phyloP scores from a whole-genome alignment of 2,113 vertebrate genomes.

The Coregonus clupeaformis region DNA sequence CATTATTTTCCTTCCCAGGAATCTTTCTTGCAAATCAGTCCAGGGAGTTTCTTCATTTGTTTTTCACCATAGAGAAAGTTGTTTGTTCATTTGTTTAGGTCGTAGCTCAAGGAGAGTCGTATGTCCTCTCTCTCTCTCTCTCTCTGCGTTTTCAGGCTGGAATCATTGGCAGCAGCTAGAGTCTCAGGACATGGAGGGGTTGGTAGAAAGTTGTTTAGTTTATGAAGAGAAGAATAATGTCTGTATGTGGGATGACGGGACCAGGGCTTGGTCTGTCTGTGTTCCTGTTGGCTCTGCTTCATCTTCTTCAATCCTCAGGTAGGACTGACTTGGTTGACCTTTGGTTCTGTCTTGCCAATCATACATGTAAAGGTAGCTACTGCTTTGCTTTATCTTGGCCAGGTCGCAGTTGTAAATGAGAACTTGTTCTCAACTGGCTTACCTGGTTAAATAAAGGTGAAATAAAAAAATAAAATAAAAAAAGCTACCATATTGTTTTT shows the following conservation, averaged over 20 bases:
- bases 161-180: too few species aligned
- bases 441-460: too few species aligned
- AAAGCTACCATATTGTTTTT: too few species aligned
- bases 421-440: too few species aligned
- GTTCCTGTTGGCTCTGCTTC: neutral
- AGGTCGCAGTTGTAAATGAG: too few species aligned
- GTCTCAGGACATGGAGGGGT: too few species aligned
- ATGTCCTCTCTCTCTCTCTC: neutral
- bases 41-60: constrained; percentile 14
- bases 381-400: too few species aligned
- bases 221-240: neutral
- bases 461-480: too few species aligned
- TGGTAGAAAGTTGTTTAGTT: neutral
- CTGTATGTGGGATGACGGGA: neutral
- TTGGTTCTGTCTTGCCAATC: neutral
- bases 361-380: too few species aligned
- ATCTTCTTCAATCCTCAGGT: neutral
- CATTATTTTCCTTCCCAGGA: constrained; percentile 9
- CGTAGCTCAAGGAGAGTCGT: neutral
- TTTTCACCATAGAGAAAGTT: constrained; percentile 2
- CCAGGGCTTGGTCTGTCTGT: neutral
- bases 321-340: neutral
- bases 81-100: too few species aligned
- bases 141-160: neutral
- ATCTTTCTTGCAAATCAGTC: constrained; percentile 31